Conservation (phyloP, 2,797 vertebrate species). For the Eospalax fontanierii region DNA sequence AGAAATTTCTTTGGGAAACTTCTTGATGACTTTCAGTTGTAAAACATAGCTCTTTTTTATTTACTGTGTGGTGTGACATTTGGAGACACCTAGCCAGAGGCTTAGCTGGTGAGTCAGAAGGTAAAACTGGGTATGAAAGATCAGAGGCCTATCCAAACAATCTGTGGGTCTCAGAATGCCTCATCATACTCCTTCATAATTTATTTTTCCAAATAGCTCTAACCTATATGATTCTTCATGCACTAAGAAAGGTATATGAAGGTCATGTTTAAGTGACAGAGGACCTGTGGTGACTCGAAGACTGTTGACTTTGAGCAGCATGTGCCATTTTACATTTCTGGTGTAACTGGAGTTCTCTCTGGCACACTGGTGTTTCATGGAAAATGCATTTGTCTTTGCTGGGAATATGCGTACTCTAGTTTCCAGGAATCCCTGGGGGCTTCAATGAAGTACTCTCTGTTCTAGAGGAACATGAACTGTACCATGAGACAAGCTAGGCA, state of each 20-base stretch:
- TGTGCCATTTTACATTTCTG: neutral
- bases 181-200: neutral
- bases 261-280: neutral
- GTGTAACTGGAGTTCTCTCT: neutral
- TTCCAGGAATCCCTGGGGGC: neutral
- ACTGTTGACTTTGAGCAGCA: neutral
- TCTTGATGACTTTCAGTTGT: neutral
- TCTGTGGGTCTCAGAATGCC: conserved; percentile 37
- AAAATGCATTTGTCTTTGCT: conserved; percentile 12
- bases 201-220: conserved; percentile 65
- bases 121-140: neutral
- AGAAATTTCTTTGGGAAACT: conserved; percentile 4
- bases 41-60: neutral
- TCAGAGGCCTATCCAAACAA: neutral
- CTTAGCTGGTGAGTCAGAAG: neutral
- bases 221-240: conserved; percentile 42
- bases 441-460: neutral
- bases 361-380: neutral
- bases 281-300: neutral
- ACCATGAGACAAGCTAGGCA: neutral
- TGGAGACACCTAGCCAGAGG: neutral
- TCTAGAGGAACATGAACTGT: neutral
- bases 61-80: neutral
- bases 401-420: neutral
- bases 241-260: conserved; percentile 46